phyloP scores from a whole-genome alignment of 2,113 vertebrate species.

The Bettongia penicillata region DNA sequence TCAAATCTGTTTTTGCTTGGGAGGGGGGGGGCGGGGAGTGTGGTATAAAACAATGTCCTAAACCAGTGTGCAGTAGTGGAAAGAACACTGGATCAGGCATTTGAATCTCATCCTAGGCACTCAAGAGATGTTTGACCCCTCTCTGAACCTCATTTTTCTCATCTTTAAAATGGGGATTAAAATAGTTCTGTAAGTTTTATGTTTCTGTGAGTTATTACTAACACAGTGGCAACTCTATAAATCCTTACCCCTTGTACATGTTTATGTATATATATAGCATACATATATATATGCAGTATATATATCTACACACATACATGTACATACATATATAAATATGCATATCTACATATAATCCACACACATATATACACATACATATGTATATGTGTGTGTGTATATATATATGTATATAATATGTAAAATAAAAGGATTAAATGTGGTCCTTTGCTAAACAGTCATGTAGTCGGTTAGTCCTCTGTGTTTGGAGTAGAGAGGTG shows the following conservation, averaged over 20 bases:
- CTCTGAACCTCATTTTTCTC: background rate
- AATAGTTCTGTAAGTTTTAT: background rate
- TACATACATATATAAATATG: background rate
- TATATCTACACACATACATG: no score
- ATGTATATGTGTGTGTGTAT: fast-evolving
- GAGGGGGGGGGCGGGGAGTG: background rate
- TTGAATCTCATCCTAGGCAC: background rate
- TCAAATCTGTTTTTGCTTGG: background rate
- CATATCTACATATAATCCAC: background rate
- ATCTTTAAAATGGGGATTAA: background rate
- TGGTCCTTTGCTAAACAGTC: background rate
- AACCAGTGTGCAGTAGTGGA: background rate
- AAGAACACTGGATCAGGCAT: background rate
- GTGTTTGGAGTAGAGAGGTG: constrained; percentile 30
- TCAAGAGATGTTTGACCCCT: background rate
- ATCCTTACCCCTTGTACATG: background rate
- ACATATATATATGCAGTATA: background rate
- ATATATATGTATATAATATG: background rate
- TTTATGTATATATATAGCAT: background rate
- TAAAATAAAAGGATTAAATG: background rate
- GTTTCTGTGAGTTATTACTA: background rate
- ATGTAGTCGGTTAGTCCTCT: constrained; percentile 25
- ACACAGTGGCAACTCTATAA: background rate
- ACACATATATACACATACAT: no score
- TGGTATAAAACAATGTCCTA: background rate